Base-by-base conservation (phyloP, 2,888 invertebrate species). In the Netelia melanura region DNA sequence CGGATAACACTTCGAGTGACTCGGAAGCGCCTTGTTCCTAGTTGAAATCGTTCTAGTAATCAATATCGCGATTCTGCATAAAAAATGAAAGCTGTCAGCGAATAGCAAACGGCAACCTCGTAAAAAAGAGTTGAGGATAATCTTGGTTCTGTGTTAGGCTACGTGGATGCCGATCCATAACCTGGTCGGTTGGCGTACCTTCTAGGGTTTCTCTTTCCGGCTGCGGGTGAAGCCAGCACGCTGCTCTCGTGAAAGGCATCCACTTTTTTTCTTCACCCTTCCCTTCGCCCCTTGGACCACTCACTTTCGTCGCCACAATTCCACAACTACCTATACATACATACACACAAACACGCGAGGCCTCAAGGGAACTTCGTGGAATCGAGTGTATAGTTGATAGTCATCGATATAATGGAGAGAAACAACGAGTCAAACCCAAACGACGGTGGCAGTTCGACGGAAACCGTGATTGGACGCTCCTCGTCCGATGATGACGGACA, bases 361-460 rank as follows among this genome's bases (percentile, higher is more conserved):
- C 38, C 38, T 38, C 1, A 38, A 38, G 9, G 30, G 67, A 67
- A 52, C 75, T 44, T 67, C 43, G 56, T 10, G 43, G 54, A 23
- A 58, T 62, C 62, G 78, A 72, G 61, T 74, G 71, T 52, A 14
- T 48, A 65, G 65, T 43, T 23, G 43, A 72, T 86, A 64, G 65
- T 23, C 58, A 58, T 79, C 80, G 65, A 80, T 72, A 80, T 64
- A 44, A 92, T 92, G 92, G 91, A 91, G 83, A 90, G 88, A 76
- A 76, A 75, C 65, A 88, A 86, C 83, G 91, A 91, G 77, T 65
- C 80, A 56, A 90, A 88, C 83, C 87, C 85, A 70, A 92, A 90
- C 88, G 91, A 91, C 83, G 90, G 86, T 67, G 92, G 87, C 77
- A 92, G 92, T 88, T 92, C 91, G 76, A 89, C 91, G 81, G 91